Percentiles rank a stretch among this genome's conserved stretches.
These are phyloP conservation scores for Neodiprion fabricii DNA, from an alignment of 1,140 invertebrate species.

Conservation along the genomic window DNA sequence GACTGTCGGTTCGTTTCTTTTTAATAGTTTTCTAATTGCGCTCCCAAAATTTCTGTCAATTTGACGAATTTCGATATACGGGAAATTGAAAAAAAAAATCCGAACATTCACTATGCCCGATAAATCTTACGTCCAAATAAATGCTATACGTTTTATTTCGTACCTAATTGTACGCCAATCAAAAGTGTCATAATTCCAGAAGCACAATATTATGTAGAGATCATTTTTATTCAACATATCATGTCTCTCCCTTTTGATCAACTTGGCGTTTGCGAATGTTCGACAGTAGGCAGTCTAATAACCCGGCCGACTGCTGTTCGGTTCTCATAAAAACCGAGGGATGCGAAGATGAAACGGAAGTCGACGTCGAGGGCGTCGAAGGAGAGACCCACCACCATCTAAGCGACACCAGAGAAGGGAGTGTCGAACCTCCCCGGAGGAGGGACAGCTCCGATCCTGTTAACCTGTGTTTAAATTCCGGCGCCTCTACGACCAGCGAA, in stretches of 20 bases:
- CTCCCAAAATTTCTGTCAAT: no score
- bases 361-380: constrained; percentile 63
- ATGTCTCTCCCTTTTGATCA: neutral
- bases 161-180: no score
- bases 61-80: no score
- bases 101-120: no score
- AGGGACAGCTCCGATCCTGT: constrained; percentile 73
- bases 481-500: constrained; percentile 55
- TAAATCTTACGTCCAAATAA: no score
- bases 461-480: constrained; percentile 70
- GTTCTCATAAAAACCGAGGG: constrained; percentile 62
- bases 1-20: no score
- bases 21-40: no score
- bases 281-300: constrained; percentile 50
- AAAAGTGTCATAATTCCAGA: no score
- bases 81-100: no score
- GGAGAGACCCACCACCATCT: constrained; percentile 61
- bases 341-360: constrained; percentile 64
- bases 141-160: no score
- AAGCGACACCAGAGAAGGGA: constrained; percentile 56
- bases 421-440: constrained; percentile 54
- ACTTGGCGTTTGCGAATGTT: neutral
- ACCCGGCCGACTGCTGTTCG: constrained; percentile 59
- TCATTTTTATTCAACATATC: no score
- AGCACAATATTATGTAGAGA: no score